A percentile compares a stretch with the other conserved stretches of the same genome.
Conservation (phyloP, 2,888 invertebrate species). For the Stenodera caucasica region DNA sequence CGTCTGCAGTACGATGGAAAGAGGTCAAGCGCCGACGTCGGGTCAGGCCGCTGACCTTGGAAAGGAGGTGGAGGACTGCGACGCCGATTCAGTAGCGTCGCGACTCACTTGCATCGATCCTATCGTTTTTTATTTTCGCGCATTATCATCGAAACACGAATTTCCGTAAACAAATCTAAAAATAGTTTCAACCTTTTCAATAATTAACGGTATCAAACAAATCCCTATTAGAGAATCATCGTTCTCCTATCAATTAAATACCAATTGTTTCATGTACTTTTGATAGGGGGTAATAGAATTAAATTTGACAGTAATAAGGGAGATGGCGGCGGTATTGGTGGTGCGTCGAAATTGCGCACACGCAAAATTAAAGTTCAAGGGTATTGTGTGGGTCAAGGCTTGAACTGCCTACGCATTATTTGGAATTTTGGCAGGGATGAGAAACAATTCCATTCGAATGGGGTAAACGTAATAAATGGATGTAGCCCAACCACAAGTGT, state of each 20-base stretch:
- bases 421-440: not conserved
- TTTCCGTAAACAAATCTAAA: conserved; percentile 12
- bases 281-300: too few species aligned
- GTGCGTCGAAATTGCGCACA: conserved; percentile 26
- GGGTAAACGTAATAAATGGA: too few species aligned
- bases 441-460: not conserved
- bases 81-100: conserved; percentile 31
- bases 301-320: not conserved
- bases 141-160: conserved; percentile 3
- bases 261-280: not conserved
- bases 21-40: conserved; percentile 52
- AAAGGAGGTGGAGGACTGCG: conserved; percentile 11
- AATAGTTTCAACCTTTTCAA: not conserved
- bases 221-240: not conserved
- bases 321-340: not conserved
- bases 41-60: conserved; percentile 52
- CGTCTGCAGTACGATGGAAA: conserved; percentile 44
- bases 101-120: conserved; percentile 22
- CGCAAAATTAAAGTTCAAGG: conserved; percentile 45
- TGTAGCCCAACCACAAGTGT: not conserved
- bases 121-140: not conserved
- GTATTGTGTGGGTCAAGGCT: conserved; percentile 48
- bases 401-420: conserved; percentile 27
- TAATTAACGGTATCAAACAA: not conserved
- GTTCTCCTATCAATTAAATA: not conserved